A percentile compares a stretch with the other conserved stretches of the same genome.
These are phyloP conservation scores for Pelusios castaneus DNA, from an alignment of 2,113 vertebrate species.

Conservation along the genomic window DNA sequence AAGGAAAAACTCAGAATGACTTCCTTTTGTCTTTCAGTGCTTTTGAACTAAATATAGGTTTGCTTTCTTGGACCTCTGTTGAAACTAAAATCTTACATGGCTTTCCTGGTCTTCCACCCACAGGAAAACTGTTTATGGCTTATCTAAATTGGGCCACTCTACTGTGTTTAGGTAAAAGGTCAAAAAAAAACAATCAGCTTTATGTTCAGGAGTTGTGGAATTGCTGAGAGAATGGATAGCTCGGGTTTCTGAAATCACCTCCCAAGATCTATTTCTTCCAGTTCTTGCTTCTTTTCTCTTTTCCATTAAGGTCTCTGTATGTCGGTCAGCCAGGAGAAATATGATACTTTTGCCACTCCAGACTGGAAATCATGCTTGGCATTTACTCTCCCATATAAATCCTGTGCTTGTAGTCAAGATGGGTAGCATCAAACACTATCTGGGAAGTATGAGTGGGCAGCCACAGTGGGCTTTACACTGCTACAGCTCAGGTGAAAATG, in stretches of 20 bases:
- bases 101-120: not conserved
- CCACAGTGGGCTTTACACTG: not conserved
- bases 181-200: not conserved
- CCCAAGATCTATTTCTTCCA: not conserved
- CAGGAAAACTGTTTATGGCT: not conserved
- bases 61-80: not conserved
- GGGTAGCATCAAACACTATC: too few relatives aligned
- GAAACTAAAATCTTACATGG: not conserved
- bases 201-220: not conserved
- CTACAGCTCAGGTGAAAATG: not conserved
- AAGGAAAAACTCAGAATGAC: not conserved
- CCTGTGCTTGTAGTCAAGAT: too few relatives aligned
- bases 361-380: rapidly evolving
- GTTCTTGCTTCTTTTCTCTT: not conserved
- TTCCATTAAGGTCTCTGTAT: not conserved
- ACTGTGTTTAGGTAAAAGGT: not conserved
- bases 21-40: not conserved
- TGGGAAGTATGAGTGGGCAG: too few relatives aligned
- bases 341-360: not conserved
- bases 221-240: not conserved
- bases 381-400: not conserved
- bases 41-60: not conserved
- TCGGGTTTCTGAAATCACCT: not conserved
- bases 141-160: not conserved
- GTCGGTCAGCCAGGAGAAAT: not conserved